Base-by-base conservation (phyloP, 2,888 invertebrate species). In the Acleris cristana region DNA sequence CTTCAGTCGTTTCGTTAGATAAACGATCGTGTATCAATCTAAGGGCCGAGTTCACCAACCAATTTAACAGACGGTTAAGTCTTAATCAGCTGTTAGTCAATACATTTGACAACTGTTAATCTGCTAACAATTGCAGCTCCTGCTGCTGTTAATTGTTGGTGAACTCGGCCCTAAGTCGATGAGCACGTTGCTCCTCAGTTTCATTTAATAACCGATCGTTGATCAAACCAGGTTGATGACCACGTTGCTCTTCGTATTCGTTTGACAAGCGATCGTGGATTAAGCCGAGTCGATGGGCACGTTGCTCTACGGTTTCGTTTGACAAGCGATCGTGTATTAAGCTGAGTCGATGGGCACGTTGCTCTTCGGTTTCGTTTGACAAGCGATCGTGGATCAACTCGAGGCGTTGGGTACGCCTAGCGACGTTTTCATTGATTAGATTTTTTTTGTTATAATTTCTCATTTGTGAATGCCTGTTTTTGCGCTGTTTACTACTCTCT, bases 251-350 rank as follows among this genome's bases (percentile, higher is more conserved):
- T 30, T 23, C 40, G 14, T 5, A 16, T 44, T 56, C 56, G 12
- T 56, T 40, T n/a, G 34, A 34, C 18, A 30, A 34, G 14, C 54
- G 30, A 26, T 30, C 10, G n/a, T 34, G 30, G 40, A 40, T 40
- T 14, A 34, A 55, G 2, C 34, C n/a, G 10, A 34, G 16, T 1
- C 54, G 54, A 30, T 30, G 18, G 23, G 54, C n/a, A 55, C 34
- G 54, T 34, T 55, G 30, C 7, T 55, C 54, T 30, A 34, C 54
- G 6, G 34, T 55, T 30, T 55, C 57, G 34, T 45, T 45, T 2
- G 57, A 57, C 16, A 57, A 19, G 3, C 57, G 57, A n/a, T 57
- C 57, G 23, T 34, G 3, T 0, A 57, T 57, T 45, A 57, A 23
- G 5, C 34, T 6, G 7, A 16, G 34, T 2, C 30, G 18, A 16